These are phyloP conservation scores for Henricia sp. DNA, from an alignment of 53 echinoderm and acorn worm genomes.

Conservation along the genomic window DNA sequence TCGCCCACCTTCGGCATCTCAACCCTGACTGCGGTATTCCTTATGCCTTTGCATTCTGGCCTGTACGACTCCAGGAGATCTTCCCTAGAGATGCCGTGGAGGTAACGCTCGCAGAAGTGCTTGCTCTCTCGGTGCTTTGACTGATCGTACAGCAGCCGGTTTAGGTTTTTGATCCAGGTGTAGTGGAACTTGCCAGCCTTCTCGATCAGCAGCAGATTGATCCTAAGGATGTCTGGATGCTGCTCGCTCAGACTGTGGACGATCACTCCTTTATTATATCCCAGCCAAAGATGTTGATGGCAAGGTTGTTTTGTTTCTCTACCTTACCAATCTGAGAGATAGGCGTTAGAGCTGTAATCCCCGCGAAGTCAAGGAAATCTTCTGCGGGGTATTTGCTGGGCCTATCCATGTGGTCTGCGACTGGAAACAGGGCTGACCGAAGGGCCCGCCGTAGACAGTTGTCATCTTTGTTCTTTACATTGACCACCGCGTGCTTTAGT, in stretches of 20 bases:
- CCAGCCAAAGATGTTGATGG: conserved; percentile 51
- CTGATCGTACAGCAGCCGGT: too few species aligned
- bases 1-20: conserved; percentile 25
- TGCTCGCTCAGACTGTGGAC: conserved; percentile 52
- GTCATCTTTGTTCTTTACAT: conserved; percentile 54
- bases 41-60: too few species aligned
- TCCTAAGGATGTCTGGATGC: too few species aligned
- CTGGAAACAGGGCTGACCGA: conserved; percentile 43
- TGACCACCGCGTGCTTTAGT: too few species aligned
- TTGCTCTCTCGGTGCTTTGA: conserved; percentile 36
- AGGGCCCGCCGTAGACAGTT: conserved; percentile 47
- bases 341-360: conserved; percentile 28
- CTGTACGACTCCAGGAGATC: too few species aligned
- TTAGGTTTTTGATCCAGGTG: too few species aligned
- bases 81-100: too few species aligned
- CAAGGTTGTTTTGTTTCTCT: too few species aligned
- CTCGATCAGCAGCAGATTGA: too few species aligned
- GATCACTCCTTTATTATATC: conserved; percentile 29
- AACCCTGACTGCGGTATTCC: too few species aligned
- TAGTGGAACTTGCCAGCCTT: too few species aligned
- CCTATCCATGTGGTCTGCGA: neutral
- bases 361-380: conserved; percentile 32
- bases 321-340: too few species aligned
- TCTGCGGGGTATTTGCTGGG: conserved; percentile 10
- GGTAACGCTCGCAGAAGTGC: conserved; percentile 43